A percentile compares a stretch with the other conserved stretches of the same genome.
Evolutionary conservation across 2,113 vertebrate genomes (phyloP).

Genomic region (Notothenia rossii): DNA sequence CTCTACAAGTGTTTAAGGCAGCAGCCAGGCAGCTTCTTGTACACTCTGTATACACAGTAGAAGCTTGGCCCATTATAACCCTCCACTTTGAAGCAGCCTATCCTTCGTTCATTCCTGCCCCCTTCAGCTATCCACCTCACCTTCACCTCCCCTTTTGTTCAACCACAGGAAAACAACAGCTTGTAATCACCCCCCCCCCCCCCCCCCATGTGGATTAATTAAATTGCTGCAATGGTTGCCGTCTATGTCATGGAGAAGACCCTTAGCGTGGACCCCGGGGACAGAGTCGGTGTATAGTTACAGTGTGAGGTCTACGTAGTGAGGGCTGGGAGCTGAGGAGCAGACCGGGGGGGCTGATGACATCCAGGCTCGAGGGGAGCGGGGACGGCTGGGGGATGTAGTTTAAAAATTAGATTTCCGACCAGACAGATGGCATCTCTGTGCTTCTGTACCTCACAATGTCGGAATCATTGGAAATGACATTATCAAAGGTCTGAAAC

Average conservation of each 20-base stretch:
- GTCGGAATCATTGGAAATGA: slow-evolving; percentile 17
- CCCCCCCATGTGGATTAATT: slow-evolving; percentile 83
- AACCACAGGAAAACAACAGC: slow-evolving; percentile 81
- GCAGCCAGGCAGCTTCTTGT: slow-evolving; percentile 6
- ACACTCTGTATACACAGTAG: slow-evolving; percentile 47
- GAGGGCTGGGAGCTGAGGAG: slow-evolving; percentile 47
- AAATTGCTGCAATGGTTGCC: slow-evolving; percentile 68
- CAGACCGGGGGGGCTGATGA: slow-evolving; percentile 43
- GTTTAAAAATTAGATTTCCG: slow-evolving; percentile 49
- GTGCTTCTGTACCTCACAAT: slow-evolving; percentile 17
- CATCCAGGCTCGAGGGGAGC: slow-evolving; percentile 45
- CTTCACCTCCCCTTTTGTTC: slow-evolving; percentile 58
- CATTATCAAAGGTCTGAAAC: slow-evolving; percentile 13
- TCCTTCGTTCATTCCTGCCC: slow-evolving; percentile 18
- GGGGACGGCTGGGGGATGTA: not conserved
- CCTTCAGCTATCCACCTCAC: slow-evolving; percentile 10
- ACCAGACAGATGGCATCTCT: slow-evolving; percentile 42
- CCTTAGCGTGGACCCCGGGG: slow-evolving; percentile 58
- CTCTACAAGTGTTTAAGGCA: slow-evolving; percentile 3
- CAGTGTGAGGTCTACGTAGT: slow-evolving; percentile 47
- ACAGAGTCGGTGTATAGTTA: slow-evolving; percentile 61
- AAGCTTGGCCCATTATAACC: slow-evolving; percentile 17
- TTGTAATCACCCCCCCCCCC: slow-evolving; percentile 27
- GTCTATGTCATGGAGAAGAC: slow-evolving; percentile 67
- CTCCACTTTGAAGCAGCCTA: slow-evolving; percentile 14